phyloP scores from a whole-genome alignment of 2,797 vertebrate species.

The Molossus alvarezi region DNA sequence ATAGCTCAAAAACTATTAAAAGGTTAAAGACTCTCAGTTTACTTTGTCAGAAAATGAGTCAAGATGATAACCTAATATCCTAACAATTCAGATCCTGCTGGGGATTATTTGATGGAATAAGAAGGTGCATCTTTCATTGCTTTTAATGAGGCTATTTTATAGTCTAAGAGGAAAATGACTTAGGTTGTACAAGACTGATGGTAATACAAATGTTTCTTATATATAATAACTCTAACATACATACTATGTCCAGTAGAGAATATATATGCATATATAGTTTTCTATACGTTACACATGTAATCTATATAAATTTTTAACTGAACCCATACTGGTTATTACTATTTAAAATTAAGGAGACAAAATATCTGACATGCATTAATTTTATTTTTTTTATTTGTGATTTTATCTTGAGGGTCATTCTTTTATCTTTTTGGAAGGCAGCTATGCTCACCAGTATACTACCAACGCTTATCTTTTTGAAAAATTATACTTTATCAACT shows the following conservation, averaged over 20 bases:
- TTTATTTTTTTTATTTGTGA: not conserved
- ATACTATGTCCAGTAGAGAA: not conserved
- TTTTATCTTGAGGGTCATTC: not conserved
- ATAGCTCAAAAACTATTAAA: not conserved
- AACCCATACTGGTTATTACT: not conserved
- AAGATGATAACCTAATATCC: not conserved
- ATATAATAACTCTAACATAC: not conserved
- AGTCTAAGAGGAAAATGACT: not conserved
- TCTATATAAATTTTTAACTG: slow-evolving; percentile 23
- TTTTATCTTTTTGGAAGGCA: slow-evolving; percentile 25
- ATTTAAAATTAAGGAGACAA: not conserved
- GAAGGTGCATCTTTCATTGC: not conserved
- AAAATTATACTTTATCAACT: slow-evolving; percentile 3
- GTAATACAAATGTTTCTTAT: not conserved
- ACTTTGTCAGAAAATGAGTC: not conserved
- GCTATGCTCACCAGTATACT: not conserved
- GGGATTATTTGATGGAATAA: not conserved
- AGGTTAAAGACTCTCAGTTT: not conserved
- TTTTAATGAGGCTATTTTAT: not conserved
- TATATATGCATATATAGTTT: not conserved
- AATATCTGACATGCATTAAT: not conserved
- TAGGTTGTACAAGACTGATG: not conserved
- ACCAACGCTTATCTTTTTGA: not conserved
- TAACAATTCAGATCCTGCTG: not conserved
- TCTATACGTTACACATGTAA: not conserved